phyloP scores from a whole-genome alignment of 35 echinoderm and acorn worm genomes.

The Hemicentrotus pulcherrimus region DNA sequence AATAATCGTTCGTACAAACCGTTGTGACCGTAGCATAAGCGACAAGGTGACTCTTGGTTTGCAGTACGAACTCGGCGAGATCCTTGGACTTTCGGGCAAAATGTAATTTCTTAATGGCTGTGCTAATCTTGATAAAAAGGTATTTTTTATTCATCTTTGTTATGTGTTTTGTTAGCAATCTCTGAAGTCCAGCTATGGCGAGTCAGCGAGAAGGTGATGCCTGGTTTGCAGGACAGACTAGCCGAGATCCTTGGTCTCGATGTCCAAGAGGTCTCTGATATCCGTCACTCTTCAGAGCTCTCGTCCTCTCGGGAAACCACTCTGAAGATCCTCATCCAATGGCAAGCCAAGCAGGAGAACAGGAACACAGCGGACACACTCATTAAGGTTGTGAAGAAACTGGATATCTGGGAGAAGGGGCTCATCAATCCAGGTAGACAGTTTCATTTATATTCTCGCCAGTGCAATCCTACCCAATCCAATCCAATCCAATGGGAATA shows the following conservation, averaged over 20 bases:
- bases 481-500: no score
- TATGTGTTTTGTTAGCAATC: neutral
- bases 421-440: neutral
- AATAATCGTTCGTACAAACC: no score
- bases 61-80: no score
- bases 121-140: no score
- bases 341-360: constrained; percentile 26
- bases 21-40: no score
- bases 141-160: no score
- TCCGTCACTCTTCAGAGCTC: neutral
- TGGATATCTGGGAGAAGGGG: constrained; percentile 19
- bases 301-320: neutral
- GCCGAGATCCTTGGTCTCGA: constrained; percentile 6
- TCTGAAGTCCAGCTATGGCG: neutral
- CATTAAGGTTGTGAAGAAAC: neutral
- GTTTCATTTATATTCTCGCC: neutral
- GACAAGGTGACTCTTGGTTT: no score
- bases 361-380: neutral
- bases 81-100: no score
- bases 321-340: neutral
- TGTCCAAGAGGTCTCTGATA: neutral
- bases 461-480: no score
- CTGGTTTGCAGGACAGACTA: constrained; percentile 16
- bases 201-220: constrained; percentile 38
- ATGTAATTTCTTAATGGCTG: no score